Evolutionary conservation across 2,888 invertebrate species (phyloP), one percentile per base, ranked within the genome.

Genomic region (Drosophila colorata): DNA sequence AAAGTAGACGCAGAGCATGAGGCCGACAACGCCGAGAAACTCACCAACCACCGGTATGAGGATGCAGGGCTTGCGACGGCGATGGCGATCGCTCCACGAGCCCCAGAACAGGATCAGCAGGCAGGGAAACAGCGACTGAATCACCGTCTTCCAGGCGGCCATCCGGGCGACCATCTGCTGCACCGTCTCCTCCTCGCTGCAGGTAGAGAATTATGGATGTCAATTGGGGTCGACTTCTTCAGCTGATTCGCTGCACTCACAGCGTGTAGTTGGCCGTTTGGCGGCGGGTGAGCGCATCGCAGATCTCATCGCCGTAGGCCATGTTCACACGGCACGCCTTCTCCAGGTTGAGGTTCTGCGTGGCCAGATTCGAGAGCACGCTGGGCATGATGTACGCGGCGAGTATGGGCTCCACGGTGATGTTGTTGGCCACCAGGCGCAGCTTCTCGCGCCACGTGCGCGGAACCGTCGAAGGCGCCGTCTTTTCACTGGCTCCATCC

Each of bases 261-360:
- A 91, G 71, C 53, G 91, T 92, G 66, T 92, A 92, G 69, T 92
- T 92, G 44, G 94, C 94, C 18, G 96, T 97, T 78, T 96, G 94
- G 86, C 97, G 93, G 56, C 94, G 93, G 1, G 96, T 95, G 37
- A 97, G 92, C 0, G 97, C 96, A 84, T 95, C 95, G 91, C 97
- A 97, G 3, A 97, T 94, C 74, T 95, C 94, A 59, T 94, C 94
- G 0, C 95, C 94, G 84, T 95, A 96, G 8, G 93, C 93, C 83
- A 97, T 93, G 91, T 97, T 97, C 0, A 97, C 97, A 72, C 97
- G 93, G 90, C 97, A 97, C 0, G 97, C 97, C 92, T 97, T 97
- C 91, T 97, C 97, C 88, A 97, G 93, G 91, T 96, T 96, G 51
- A 97, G 93, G 91, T 97, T 97, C 92, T 97, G 97, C 41, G 96